A percentile compares a stretch with the other conserved stretches of the same genome.
phyloP scores from a whole-genome alignment of 2,797 vertebrate species.

The Rhabdomys pumilio region DNA sequence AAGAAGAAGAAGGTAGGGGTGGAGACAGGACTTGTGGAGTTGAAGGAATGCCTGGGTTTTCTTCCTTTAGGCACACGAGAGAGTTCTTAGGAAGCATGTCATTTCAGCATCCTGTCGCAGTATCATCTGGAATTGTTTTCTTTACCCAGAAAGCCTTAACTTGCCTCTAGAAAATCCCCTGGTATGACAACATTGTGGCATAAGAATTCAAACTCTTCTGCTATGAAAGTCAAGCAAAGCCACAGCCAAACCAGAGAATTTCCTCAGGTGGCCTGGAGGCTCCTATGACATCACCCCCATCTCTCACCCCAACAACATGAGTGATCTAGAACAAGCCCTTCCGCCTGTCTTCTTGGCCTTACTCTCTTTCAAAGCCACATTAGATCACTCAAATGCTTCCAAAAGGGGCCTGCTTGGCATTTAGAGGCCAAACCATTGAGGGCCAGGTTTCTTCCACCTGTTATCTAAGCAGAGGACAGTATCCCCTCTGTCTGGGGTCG shows the following conservation, averaged over 20 bases:
- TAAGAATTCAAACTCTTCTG: neutral
- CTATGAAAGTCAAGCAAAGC: neutral
- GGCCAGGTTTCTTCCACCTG: neutral
- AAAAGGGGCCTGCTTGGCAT: neutral
- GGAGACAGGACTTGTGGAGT: neutral
- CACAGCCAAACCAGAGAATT: constrained; percentile 44
- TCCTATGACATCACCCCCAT: neutral
- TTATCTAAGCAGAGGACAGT: constrained; percentile 31
- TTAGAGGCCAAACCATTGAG: neutral
- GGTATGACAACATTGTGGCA: neutral
- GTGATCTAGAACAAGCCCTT: neutral
- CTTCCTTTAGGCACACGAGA: neutral
- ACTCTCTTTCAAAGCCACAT: constrained; percentile 19
- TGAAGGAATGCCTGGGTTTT: neutral
- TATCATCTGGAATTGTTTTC: constrained; percentile 42
- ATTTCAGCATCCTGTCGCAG: neutral
- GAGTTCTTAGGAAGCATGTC: neutral
- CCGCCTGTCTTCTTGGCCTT: constrained; percentile 15
- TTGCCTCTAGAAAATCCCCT: constrained; percentile 50
- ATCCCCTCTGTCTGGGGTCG: neutral
- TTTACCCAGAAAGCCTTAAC: constrained; percentile 76
- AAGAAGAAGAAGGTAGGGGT: neutral
- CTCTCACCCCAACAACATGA: neutral
- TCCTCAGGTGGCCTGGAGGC: neutral
- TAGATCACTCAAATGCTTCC: neutral